Evolutionary conservation across 2,113 vertebrate genomes (phyloP).

Genomic region (Zosterops borbonicus): DNA sequence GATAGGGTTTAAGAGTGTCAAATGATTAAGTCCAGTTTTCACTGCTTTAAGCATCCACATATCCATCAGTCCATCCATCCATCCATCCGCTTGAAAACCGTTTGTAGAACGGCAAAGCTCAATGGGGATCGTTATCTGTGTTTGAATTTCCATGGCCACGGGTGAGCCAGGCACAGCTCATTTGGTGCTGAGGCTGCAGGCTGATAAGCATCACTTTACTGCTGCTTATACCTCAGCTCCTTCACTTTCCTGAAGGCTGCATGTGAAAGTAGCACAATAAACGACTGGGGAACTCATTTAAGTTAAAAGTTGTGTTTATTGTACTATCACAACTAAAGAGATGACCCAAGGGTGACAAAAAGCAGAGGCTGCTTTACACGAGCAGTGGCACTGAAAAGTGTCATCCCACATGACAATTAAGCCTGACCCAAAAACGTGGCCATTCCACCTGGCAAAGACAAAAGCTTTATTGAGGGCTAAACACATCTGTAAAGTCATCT

Average conservation of each 20-base stretch:
- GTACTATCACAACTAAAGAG: not conserved
- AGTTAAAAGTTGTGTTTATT: not conserved
- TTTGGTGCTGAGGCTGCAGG: not conserved
- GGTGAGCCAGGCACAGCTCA: not conserved
- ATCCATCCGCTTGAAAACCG: not conserved
- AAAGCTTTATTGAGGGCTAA: not conserved
- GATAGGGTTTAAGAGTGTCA: not conserved
- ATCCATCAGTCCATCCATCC: not conserved
- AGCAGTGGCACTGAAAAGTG: not conserved
- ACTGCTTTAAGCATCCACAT: not conserved
- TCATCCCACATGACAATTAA: not conserved
- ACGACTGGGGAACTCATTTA: not conserved
- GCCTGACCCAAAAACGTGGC: not conserved
- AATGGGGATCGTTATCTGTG: not conserved
- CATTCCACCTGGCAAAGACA: constrained; percentile 1
- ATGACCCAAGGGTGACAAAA: constrained; percentile 9
- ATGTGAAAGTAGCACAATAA: not conserved
- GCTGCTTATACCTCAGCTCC: not conserved
- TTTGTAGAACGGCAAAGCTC: not conserved
- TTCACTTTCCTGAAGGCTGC: not conserved
- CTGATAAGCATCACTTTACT: not conserved
- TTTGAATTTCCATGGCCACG: not conserved
- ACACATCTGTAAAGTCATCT: constrained; percentile 9
- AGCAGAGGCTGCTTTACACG: not conserved
- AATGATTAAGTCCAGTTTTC: not conserved